Conservation (phyloP, 2,888 invertebrate species). For the Dioctria linearis region DNA sequence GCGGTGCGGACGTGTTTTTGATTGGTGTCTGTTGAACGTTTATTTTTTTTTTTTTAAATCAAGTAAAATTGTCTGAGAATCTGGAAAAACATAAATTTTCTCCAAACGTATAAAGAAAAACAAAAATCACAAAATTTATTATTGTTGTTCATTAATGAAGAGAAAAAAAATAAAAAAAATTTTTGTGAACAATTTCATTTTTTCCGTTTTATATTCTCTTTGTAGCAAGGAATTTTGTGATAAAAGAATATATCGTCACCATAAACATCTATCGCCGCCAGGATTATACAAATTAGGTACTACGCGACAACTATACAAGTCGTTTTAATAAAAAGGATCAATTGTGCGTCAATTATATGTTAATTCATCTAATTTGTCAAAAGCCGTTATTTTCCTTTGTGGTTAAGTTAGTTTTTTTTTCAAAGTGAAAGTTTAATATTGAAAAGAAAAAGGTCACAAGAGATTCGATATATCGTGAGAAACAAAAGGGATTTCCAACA, state of each 20-base stretch:
- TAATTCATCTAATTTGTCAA: neutral
- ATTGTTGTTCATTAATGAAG: neutral
- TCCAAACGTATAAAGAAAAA: neutral
- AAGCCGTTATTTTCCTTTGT: neutral
- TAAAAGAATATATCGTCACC: neutral
- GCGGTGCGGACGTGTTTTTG: constrained; percentile 68
- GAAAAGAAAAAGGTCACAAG: constrained; percentile 6
- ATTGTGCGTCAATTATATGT: neutral
- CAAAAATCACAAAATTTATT: neutral
- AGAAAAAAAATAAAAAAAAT: too few relatives aligned
- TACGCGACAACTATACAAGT: neutral
- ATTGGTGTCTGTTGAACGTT: constrained; percentile 24
- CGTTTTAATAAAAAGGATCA: neutral
- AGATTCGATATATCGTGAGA: neutral
- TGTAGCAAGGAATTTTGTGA: constrained; percentile 2
- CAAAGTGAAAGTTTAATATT: constrained; percentile 20
- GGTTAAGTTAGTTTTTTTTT: constrained; percentile 16
- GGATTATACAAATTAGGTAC: neutral
- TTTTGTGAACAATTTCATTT: neutral
- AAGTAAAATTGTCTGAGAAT: constrained; percentile 17
- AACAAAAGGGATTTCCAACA: too few relatives aligned
- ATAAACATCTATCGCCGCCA: neutral
- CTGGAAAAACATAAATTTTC: constrained; percentile 5
- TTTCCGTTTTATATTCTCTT: too few relatives aligned
- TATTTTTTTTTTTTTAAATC: constrained; percentile 40